Conservation (phyloP, 2,113 vertebrate genomes). For the Ceyx melanurus region DNA sequence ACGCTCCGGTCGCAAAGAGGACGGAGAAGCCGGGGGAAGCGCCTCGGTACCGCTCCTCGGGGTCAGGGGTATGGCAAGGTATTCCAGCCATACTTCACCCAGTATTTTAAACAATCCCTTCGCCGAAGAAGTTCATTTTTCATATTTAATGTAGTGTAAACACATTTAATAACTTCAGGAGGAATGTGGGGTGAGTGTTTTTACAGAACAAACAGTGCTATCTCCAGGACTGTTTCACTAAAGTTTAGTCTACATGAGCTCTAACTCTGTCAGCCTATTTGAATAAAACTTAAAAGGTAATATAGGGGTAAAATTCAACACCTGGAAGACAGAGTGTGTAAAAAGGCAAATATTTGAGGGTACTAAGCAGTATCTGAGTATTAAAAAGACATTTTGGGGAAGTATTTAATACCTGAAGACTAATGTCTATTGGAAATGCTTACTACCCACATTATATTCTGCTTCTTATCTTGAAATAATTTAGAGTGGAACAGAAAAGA, state of each 20-base stretch:
- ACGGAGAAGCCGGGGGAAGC: neutral
- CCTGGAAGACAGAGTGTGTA: constrained; percentile 32
- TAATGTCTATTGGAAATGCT: constrained; percentile 63
- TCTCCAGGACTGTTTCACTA: constrained; percentile 23
- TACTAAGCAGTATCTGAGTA: constrained; percentile 61
- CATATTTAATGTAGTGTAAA: constrained; percentile 69
- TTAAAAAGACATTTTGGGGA: constrained; percentile 66
- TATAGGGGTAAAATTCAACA: constrained; percentile 46
- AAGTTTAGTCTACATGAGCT: constrained; percentile 59
- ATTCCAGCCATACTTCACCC: neutral
- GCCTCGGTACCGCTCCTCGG: fast-evolving
- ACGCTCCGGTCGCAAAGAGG: neutral
- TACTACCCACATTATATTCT: constrained; percentile 60
- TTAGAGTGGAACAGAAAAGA: constrained; percentile 59
- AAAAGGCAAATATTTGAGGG: constrained; percentile 68
- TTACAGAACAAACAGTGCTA: constrained; percentile 63
- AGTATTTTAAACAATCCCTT: constrained; percentile 37
- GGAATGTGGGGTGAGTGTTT: constrained; percentile 42
- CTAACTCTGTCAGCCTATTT: constrained; percentile 44
- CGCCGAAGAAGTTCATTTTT: constrained; percentile 48
- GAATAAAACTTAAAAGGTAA: constrained; percentile 63
- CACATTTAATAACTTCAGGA: constrained; percentile 56
- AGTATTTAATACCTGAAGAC: constrained; percentile 67
- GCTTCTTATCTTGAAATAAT: constrained; percentile 68
- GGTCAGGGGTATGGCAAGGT: neutral